These are phyloP conservation scores for Globodera ellingtonae DNA, from an alignment of 1,140 invertebrate genomes.

Conservation along the genomic window DNA sequence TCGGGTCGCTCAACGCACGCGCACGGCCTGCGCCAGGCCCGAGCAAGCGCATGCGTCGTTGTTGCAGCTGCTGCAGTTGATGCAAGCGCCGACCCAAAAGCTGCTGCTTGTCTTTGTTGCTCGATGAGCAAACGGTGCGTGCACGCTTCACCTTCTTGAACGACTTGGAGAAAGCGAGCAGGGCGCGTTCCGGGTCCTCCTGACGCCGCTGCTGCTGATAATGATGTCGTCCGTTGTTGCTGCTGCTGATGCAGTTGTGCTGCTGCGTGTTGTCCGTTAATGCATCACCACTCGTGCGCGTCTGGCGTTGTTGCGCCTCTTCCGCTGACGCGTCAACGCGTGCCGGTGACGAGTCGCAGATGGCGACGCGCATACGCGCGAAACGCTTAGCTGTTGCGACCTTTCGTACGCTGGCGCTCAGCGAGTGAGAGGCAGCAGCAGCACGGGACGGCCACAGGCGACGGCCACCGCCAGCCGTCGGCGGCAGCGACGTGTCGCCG, in stretches of 20 bases:
- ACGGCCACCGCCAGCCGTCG: no score
- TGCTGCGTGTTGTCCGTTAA: background rate
- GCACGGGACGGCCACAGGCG: background rate
- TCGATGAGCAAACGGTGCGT: constrained; percentile 22
- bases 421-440: background rate
- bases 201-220: background rate
- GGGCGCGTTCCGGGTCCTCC: constrained; percentile 34
- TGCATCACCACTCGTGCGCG: background rate
- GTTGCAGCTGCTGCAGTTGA: background rate
- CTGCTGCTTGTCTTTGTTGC: constrained; percentile 4
- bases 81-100: background rate
- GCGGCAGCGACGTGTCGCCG: background rate
- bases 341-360: constrained; percentile 5
- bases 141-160: constrained; percentile 63
- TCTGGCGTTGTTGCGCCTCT: background rate
- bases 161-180: constrained; percentile 59
- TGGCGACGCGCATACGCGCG: background rate
- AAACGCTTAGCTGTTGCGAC: background rate
- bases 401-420: background rate
- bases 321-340: background rate
- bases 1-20: background rate
- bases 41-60: background rate
- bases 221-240: background rate
- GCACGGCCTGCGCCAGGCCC: background rate
- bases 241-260: background rate